Evolutionary conservation across 2,888 invertebrate species (phyloP).

Genomic region (Tupiocoris notatus): DNA sequence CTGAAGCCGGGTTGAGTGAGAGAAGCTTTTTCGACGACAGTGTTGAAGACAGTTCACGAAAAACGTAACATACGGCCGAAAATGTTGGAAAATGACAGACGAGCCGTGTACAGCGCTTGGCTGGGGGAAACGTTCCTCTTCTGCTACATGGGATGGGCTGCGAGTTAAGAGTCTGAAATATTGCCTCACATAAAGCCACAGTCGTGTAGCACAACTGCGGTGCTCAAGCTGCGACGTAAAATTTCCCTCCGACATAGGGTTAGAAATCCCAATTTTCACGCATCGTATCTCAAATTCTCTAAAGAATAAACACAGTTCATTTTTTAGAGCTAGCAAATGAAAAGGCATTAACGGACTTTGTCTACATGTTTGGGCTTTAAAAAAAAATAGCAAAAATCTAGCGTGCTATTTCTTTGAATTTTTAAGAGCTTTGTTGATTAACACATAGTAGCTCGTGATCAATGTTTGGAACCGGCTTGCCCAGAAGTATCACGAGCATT

Average conservation of each 20-base stretch:
- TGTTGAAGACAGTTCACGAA: conserved; percentile 26
- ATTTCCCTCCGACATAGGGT: neutral
- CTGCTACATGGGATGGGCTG: neutral
- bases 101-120: neutral
- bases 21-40: conserved; percentile 21
- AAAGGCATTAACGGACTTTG: no score
- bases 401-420: no score
- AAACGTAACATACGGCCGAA: conserved; percentile 33
- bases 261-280: neutral
- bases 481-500: no score
- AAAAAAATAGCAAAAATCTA: no score
- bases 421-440: no score
- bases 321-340: no score
- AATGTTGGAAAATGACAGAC: conserved; percentile 31
- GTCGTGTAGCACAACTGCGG: neutral
- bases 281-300: no score
- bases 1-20: neutral
- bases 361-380: no score
- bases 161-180: neutral
- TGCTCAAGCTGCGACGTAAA: neutral
- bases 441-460: no score
- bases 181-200: neutral
- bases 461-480: no score
- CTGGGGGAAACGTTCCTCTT: neutral
- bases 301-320: no score